Evolutionary conservation across 64 coral and sea anemone species (phyloP).

Genomic region (Trachythela sp.): DNA sequence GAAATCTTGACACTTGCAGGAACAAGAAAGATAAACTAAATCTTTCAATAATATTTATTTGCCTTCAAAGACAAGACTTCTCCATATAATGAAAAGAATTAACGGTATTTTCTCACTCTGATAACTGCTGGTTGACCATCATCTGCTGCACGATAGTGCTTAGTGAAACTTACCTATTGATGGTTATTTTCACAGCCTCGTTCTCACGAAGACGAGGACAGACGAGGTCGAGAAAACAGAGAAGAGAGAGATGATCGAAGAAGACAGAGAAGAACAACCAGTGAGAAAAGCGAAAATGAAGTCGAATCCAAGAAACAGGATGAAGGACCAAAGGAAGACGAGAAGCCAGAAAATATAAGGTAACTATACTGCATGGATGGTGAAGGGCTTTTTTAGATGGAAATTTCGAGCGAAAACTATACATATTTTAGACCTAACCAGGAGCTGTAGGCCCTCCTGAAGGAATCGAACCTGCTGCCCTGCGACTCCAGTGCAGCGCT

Average conservation of each 20-base stretch:
- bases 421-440: too few species aligned
- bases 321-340: neutral
- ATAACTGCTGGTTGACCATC: neutral
- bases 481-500: too few species aligned
- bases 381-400: too few species aligned
- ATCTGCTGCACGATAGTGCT: neutral
- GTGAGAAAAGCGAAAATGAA: neutral
- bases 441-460: too few species aligned
- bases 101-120: too few species aligned
- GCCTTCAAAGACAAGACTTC: too few species aligned
- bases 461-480: too few species aligned
- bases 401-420: too few species aligned
- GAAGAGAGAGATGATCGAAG: neutral
- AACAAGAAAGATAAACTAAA: too few species aligned
- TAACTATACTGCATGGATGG: neutral
- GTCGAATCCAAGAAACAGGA: neutral
- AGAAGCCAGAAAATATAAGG: neutral
- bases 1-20: too few species aligned
- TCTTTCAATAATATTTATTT: too few species aligned
- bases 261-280: neutral
- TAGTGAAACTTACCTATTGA: neutral
- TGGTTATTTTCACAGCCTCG: neutral
- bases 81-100: too few species aligned
- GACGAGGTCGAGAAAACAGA: neutral
- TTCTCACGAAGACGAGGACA: neutral